Conservation (phyloP, 2,113 vertebrate genomes). For the Grantiella picta region DNA sequence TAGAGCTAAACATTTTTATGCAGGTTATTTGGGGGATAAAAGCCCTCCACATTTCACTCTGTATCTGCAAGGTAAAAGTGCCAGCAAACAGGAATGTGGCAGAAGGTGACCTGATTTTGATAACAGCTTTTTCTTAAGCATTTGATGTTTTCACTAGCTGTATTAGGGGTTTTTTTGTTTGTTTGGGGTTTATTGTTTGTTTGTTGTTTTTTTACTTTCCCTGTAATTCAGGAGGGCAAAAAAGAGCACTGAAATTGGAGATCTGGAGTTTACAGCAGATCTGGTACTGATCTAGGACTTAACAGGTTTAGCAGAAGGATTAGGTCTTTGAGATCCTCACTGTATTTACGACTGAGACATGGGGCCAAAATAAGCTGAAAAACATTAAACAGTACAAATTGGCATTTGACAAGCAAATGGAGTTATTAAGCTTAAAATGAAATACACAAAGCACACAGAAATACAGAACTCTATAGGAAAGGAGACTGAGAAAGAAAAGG, state of each 20-base stretch:
- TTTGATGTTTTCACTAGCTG: neutral
- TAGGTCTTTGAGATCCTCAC: neutral
- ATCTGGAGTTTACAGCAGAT: neutral
- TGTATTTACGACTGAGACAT: neutral
- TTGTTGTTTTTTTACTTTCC: neutral
- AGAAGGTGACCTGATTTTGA: conserved; percentile 38
- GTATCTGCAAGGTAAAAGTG: neutral
- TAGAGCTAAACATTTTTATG: neutral
- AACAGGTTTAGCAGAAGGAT: neutral
- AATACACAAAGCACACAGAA: neutral
- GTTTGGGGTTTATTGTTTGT: neutral
- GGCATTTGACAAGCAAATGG: neutral
- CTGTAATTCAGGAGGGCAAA: neutral
- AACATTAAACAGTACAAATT: neutral
- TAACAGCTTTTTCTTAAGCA: neutral
- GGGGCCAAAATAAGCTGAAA: neutral
- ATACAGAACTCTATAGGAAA: neutral
- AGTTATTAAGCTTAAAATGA: neutral
- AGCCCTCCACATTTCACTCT: neutral
- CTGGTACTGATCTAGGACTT: neutral
- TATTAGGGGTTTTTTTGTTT: neutral
- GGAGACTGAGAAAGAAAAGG: neutral
- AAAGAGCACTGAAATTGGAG: neutral
- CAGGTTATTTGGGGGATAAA: neutral
- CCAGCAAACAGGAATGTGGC: neutral